Base-by-base conservation (phyloP, 1,140 invertebrate genomes). In the Diploscapter pachys region DNA sequence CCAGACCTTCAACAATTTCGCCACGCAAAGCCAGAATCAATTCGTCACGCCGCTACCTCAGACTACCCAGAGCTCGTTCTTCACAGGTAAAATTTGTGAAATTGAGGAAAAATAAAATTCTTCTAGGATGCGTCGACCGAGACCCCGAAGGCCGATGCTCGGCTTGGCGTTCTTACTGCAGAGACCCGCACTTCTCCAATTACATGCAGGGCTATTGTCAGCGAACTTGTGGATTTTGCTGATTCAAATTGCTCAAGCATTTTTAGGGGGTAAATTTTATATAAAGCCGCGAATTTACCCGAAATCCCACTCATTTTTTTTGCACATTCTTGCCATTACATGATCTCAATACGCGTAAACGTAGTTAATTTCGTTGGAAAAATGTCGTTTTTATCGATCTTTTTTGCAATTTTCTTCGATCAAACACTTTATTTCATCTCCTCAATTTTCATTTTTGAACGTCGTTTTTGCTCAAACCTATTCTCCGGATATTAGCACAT, bases 41-140 rank as follows among this genome's bases (percentile, higher is more conserved):
- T 31, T 31, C 31, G 31, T 31, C 31, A 31, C 31, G 31, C 31
- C 31, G 31, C 31, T 31, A 31, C 31, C 31, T 31, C 31, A 31
- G 31, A 31, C 31, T 31, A 31, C 31, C 31, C 31, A 31, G 31
- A 31, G 31, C 31, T 31, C 31, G 55, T 56, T 61, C 68, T 56
- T 70, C 59, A 13, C 48, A 61, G n/a, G 51, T 13, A 5, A 9
- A n/a, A 4, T 49, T 0, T 11, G 5, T 2, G 62, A 6, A n/a
- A 49, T 49, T 49, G 5, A n/a, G 2, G 4, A 56, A 56, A 11
- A 5, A 3, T 59, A 0, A 5, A 52, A 4, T 54, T 52, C 51
- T 63, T 74, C 56, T 59, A 74, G 73, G 63, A 69, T 74, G 73
- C 49, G 66, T 62, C 8, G 63, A 74, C 70, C 73, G 73, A 5